A percentile compares a stretch with the other conserved stretches of the same genome.
Conservation (phyloP, 1,140 invertebrate genomes). For the Amyelois transitella region DNA sequence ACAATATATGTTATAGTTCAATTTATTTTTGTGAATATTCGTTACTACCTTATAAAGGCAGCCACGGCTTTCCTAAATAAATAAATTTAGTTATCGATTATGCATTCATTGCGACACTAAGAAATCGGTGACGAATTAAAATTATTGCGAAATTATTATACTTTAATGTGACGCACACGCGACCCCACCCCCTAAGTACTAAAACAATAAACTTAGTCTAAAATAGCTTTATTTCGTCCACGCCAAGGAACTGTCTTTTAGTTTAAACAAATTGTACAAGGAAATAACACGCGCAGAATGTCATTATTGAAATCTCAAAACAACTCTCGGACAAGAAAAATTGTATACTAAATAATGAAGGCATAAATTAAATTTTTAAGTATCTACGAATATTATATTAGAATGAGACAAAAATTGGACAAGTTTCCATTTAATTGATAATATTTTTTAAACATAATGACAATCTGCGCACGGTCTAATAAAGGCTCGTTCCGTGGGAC, state of each 20-base stretch:
- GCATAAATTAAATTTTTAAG: neutral
- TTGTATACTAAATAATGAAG: neutral
- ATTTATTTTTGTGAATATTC: neutral
- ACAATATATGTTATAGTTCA: neutral
- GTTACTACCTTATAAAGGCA: neutral
- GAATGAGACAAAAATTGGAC: neutral
- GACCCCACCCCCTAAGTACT: constrained; percentile 59
- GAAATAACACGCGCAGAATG: neutral
- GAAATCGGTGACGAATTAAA: constrained; percentile 21
- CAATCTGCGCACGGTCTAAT: neutral
- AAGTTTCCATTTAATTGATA: neutral
- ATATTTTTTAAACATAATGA: neutral
- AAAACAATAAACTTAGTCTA: constrained; percentile 51
- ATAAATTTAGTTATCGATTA: constrained; percentile 29
- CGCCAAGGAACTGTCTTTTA: neutral
- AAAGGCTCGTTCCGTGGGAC: neutral
- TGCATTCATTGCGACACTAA: constrained; percentile 13
- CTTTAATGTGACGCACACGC: constrained; percentile 21
- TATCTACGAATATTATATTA: no score
- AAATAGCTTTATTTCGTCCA: constrained; percentile 1
- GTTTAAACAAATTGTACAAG: neutral
- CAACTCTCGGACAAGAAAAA: neutral
- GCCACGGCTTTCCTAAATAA: neutral
- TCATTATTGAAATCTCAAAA: neutral
- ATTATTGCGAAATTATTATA: constrained; percentile 43